A percentile compares a stretch with the other conserved stretches of the same genome.
phyloP scores from a whole-genome alignment of 2,113 vertebrate species.

The Tursiops truncatus region DNA sequence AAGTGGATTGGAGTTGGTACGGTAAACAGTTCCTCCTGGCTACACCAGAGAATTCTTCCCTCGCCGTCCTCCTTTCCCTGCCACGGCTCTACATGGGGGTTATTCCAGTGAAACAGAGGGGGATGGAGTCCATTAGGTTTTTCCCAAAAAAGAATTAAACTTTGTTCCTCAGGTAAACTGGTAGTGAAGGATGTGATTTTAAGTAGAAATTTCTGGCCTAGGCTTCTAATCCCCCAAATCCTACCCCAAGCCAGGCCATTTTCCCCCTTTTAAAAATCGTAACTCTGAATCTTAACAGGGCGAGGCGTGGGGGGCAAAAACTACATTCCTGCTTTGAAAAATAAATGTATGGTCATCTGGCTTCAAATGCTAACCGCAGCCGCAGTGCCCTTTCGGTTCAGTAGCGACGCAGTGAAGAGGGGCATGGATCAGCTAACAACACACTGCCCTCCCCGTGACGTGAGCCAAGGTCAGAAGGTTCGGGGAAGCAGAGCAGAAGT shows the following conservation, averaged over 20 bases:
- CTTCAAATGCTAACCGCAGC: neutral
- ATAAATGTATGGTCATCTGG: no score
- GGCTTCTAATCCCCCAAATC: slow-evolving; percentile 2
- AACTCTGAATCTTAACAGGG: neutral
- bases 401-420: rapidly evolving
- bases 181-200: slow-evolving; percentile 39
- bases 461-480: neutral
- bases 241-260: neutral
- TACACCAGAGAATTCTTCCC: neutral
- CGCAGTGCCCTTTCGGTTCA: rapidly evolving
- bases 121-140: neutral
- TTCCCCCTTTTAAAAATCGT: neutral
- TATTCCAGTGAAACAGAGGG: neutral
- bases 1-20: neutral
- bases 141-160: neutral
- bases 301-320: neutral
- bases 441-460: neutral
- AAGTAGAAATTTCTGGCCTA: slow-evolving; percentile 12
- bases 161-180: neutral
- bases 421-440: rapidly evolving
- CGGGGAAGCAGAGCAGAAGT: neutral
- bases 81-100: neutral
- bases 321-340: neutral
- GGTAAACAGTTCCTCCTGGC: neutral
- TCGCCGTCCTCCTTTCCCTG: neutral